Conservation (phyloP, 1,140 invertebrate species). For the Drosophila lini region DNA sequence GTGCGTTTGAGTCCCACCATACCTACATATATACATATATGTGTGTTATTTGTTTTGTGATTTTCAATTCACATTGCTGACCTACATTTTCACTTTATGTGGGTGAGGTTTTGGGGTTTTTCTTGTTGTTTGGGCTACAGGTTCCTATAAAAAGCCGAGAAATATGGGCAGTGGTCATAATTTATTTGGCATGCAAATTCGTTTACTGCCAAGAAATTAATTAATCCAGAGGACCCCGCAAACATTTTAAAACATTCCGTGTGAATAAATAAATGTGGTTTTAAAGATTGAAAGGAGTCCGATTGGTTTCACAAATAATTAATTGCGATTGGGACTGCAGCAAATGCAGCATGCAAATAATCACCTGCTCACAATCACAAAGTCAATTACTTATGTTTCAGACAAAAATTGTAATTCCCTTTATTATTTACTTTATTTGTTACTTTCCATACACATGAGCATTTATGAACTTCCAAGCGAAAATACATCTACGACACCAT, state of each 20-base stretch:
- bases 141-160: slow-evolving; percentile 38
- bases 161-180: slow-evolving; percentile 56
- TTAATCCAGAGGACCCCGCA: slow-evolving; percentile 37
- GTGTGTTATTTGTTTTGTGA: slow-evolving; percentile 51
- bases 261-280: slow-evolving; percentile 30
- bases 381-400: too few species aligned
- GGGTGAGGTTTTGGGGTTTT: slow-evolving; percentile 29
- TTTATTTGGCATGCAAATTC: slow-evolving; percentile 53
- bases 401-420: too few species aligned
- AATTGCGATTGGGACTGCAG: slow-evolving; percentile 1
- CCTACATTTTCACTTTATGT: slow-evolving; percentile 63
- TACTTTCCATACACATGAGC: too few species aligned
- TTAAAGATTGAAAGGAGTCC: slow-evolving; percentile 15
- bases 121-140: slow-evolving; percentile 26
- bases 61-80: slow-evolving; percentile 77
- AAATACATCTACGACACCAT: too few species aligned
- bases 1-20: slow-evolving; percentile 11
- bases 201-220: slow-evolving; percentile 50
- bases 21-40: not conserved
- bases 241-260: slow-evolving; percentile 32
- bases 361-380: not conserved
- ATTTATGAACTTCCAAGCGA: too few species aligned
- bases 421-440: too few species aligned
- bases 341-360: slow-evolving; percentile 6
- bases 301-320: slow-evolving; percentile 32